A percentile compares a stretch with the other conserved stretches of the same genome.
phyloP scores from a whole-genome alignment of 2,888 invertebrate species.

The Petrolisthes manimaculis region DNA sequence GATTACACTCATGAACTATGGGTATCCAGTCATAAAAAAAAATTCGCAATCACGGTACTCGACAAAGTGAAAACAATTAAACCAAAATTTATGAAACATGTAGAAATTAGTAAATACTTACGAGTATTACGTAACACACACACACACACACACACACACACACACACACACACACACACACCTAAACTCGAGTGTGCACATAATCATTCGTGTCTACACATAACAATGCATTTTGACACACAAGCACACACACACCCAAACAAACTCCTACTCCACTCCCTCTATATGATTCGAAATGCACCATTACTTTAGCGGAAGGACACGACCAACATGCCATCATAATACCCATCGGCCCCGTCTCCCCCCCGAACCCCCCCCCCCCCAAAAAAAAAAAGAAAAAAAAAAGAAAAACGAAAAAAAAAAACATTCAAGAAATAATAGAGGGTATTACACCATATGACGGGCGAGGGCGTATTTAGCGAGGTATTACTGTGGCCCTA shows the following conservation, averaged over 20 bases:
- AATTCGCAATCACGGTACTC: too few relatives aligned
- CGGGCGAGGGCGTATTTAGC: slow-evolving; percentile 11
- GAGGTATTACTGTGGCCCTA: neutral
- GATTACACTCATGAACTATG: too few relatives aligned
- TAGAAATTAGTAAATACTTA: too few relatives aligned
- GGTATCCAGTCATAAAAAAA: too few relatives aligned
- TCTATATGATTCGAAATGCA: neutral
- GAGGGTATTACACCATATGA: neutral
- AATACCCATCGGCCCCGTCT: neutral
- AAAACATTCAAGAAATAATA: neutral
- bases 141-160: neutral
- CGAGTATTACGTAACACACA: neutral
- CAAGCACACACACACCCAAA: neutral
- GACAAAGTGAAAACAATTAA: too few relatives aligned
- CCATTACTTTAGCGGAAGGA: neutral
- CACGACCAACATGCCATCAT: neutral
- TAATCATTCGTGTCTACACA: neutral
- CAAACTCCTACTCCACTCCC: neutral
- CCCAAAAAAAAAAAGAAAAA: slow-evolving; percentile 11
- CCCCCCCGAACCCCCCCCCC: too few relatives aligned
- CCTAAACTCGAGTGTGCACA: neutral
- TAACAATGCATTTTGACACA: neutral
- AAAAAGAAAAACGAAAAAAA: neutral
- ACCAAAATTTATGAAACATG: too few relatives aligned
- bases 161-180: slow-evolving; percentile 8